Percentiles rank a stretch among this genome's conserved stretches.
Conservation (phyloP, 2,113 vertebrate species). For the Fregetta grallaria region DNA sequence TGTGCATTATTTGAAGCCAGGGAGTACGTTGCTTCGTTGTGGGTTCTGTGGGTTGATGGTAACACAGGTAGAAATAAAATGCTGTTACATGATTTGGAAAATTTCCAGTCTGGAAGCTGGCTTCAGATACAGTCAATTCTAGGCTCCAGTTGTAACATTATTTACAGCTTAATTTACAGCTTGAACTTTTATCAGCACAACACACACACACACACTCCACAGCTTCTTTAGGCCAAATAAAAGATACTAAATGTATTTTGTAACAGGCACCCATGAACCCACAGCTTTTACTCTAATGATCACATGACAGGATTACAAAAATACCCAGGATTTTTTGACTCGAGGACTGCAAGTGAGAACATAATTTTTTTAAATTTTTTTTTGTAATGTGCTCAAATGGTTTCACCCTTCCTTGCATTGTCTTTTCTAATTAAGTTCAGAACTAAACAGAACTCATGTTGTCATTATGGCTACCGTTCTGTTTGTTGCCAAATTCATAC, state of each 20-base stretch:
- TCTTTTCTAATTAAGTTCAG: not conserved
- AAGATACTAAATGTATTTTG: not conserved
- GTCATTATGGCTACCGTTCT: not conserved
- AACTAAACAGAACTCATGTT: not conserved
- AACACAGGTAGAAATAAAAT: not conserved
- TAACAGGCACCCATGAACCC: not conserved
- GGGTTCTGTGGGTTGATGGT: not conserved
- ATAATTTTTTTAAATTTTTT: not conserved
- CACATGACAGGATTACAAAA: not conserved
- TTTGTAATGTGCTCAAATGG: not conserved
- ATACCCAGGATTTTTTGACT: not conserved
- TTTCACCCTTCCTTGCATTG: conserved; percentile 16
- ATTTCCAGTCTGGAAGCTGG: not conserved
- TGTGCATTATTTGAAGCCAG: not conserved
- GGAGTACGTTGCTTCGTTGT: not conserved
- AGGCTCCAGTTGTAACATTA: not conserved
- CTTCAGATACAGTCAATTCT: not conserved
- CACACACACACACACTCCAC: not conserved
- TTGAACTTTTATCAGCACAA: not conserved
- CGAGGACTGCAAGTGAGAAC: not conserved
- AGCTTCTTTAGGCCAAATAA: not conserved
- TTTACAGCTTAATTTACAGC: not conserved
- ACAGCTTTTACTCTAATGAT: not conserved
- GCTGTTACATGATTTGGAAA: not conserved
- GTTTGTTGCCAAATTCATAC: not conserved